Conservation (phyloP, 2,113 vertebrate genomes). For the Chitala chitala region DNA sequence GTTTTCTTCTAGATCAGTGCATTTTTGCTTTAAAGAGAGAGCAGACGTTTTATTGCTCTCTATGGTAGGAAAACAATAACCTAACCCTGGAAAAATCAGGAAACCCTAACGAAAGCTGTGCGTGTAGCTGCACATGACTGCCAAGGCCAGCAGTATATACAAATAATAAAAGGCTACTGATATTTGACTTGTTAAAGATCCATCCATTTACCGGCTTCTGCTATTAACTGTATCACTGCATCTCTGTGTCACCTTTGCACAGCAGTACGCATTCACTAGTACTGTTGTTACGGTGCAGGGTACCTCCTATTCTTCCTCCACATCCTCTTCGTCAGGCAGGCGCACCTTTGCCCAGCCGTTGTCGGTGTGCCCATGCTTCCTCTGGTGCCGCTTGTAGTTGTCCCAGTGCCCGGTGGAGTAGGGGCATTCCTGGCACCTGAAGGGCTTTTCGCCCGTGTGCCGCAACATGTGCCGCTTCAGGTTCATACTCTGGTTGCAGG, state of each 20-base stretch:
- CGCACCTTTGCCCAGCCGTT: slow-evolving; percentile 75
- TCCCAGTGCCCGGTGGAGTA: slow-evolving; percentile 98
- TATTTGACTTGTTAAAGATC: no score
- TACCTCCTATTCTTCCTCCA: slow-evolving; percentile 30
- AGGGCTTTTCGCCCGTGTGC: slow-evolving; percentile 91
- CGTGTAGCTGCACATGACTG: no score
- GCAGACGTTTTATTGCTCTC: no score
- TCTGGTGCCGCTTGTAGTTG: slow-evolving; percentile 98
- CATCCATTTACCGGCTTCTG: no score
- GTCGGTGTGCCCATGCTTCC: slow-evolving; percentile 80
- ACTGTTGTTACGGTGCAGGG: not conserved
- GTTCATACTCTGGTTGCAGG: slow-evolving; percentile 99
- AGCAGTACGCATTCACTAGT: not conserved
- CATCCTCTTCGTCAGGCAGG: slow-evolving; percentile 46
- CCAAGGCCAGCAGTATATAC: no score
- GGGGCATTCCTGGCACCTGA: slow-evolving; percentile 82
- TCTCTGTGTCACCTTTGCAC: not conserved
- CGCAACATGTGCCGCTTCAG: slow-evolving; percentile 96
- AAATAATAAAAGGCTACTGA: no score
- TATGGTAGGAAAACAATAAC: no score
- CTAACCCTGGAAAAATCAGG: no score
- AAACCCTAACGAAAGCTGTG: no score
- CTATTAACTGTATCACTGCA: no score
- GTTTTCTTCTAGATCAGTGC: no score
- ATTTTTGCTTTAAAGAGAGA: no score